Conservation (phyloP, 2,888 invertebrate species). For the Eupithecia inturbata region DNA sequence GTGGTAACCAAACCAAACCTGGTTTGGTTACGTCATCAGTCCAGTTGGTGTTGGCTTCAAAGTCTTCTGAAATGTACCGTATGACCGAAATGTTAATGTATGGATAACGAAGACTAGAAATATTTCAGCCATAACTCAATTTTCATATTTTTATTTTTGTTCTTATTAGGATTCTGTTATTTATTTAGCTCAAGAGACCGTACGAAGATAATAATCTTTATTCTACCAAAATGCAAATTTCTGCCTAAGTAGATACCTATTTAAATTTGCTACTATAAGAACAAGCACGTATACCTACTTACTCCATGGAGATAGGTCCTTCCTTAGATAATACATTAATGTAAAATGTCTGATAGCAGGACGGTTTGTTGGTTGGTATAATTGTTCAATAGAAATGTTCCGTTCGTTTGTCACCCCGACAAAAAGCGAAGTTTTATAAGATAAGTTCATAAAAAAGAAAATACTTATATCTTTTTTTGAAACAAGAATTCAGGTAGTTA, state of each 20-base stretch:
- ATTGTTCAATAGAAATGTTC: background rate
- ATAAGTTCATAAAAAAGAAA: background rate
- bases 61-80: background rate
- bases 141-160: conserved; percentile 22
- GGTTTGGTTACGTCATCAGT: background rate
- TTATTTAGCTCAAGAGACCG: conserved; percentile 30
- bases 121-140: conserved; percentile 16
- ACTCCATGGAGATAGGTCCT: background rate
- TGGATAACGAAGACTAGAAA: background rate
- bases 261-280: conserved; percentile 33
- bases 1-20: background rate
- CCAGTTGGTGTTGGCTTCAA: background rate
- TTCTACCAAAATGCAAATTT: conserved; percentile 40
- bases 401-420: background rate
- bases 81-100: background rate
- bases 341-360: background rate
- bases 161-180: conserved; percentile 25
- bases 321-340: background rate
- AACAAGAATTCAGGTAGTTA: background rate
- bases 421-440: too few species aligned
- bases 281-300: conserved; percentile 35
- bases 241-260: conserved; percentile 33
- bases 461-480: background rate
- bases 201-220: conserved; percentile 34
- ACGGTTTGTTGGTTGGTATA: background rate